Conservation (phyloP, 2,113 vertebrate species). For the Eidolon helvum region DNA sequence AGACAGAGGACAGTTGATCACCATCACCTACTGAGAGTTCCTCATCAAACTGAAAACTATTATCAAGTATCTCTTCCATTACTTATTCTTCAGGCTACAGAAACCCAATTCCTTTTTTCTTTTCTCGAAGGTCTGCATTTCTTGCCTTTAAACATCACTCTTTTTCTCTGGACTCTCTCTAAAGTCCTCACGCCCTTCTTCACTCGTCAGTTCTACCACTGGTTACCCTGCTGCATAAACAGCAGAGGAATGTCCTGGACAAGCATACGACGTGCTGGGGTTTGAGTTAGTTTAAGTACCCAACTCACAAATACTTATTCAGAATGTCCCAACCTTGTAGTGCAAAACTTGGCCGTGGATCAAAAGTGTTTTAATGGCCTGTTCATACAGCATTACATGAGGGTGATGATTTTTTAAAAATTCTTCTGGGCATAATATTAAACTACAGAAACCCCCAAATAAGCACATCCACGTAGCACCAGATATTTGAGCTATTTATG, state of each 20-base stretch:
- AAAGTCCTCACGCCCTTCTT: neutral
- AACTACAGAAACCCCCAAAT: slow-evolving; percentile 47
- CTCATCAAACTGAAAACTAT: neutral
- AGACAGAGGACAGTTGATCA: neutral
- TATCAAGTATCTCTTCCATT: slow-evolving; percentile 4
- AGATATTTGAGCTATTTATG: slow-evolving; percentile 56
- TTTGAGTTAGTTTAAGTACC: neutral
- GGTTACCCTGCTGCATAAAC: neutral
- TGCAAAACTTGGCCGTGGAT: slow-evolving; percentile 51
- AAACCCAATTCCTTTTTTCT: slow-evolving; percentile 38
- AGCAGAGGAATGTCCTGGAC: neutral
- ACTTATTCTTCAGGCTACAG: neutral
- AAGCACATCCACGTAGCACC: slow-evolving; percentile 9
- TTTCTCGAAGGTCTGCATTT: slow-evolving; percentile 48
- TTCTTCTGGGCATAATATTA: slow-evolving; percentile 68
- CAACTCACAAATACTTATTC: slow-evolving; percentile 50
- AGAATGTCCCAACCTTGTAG: neutral
- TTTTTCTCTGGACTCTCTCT: slow-evolving; percentile 53
- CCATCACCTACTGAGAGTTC: neutral
- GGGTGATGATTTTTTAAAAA: slow-evolving; percentile 67
- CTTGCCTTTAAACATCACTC: slow-evolving; percentile 26
- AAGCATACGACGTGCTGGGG: neutral
- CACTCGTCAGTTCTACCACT: neutral
- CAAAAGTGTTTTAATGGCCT: slow-evolving; percentile 65
- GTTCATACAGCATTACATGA: slow-evolving; percentile 50